Evolutionary conservation across 2,113 vertebrate genomes (phyloP), one percentile per base, ranked within the genome.

Genomic region (Apodemus sylvaticus): DNA sequence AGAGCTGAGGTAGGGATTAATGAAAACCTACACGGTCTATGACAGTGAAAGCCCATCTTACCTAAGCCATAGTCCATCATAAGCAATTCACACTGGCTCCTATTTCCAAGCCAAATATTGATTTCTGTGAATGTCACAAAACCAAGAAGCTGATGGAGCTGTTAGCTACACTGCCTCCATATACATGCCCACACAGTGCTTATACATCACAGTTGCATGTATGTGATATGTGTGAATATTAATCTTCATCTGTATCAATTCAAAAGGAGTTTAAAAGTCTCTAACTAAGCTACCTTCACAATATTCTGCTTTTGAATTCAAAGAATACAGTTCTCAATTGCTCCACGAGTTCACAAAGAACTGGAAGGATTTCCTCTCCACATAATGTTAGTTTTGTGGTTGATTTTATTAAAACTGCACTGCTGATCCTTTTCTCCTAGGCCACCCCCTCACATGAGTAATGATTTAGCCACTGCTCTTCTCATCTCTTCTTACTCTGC

Each of bases 111-210:
- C 89, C 10, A 3, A 91, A 70, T 71, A 96, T 88, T 95, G 92
- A 94, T 95, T 96, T 96, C 97, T 93, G 92, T 94, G 90, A 96
- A 95, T 92, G 86, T 91, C 66, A 74, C 82, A 93, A 88, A 96
- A 96, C 88, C 36, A 95, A 93, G 96, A 90, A 92, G n/a, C 93
- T 94, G 71, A 85, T 64, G 86, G 81, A 85, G 51, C 42, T 94
- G 81, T 94, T 39, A 95, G 90, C 82, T 68, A 73, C 73, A 60
- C 79, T 90, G 88, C 85, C 94, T 87, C 29, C 94, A 95, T 73
- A 60, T 13, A 34, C 79, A 94, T n/a, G 77, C 90, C 88, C 94
- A 96, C 92, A 62, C 78, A 83, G 53, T 14, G 39, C 39, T 93
- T 94, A 93, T 64, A 96, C 94, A 78, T 89, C 86, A 91, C 45